A percentile compares a stretch with the other conserved stretches of the same genome.
phyloP scores from a whole-genome alignment of 2,113 vertebrate genomes.

The Argyrosomus japonicus region DNA sequence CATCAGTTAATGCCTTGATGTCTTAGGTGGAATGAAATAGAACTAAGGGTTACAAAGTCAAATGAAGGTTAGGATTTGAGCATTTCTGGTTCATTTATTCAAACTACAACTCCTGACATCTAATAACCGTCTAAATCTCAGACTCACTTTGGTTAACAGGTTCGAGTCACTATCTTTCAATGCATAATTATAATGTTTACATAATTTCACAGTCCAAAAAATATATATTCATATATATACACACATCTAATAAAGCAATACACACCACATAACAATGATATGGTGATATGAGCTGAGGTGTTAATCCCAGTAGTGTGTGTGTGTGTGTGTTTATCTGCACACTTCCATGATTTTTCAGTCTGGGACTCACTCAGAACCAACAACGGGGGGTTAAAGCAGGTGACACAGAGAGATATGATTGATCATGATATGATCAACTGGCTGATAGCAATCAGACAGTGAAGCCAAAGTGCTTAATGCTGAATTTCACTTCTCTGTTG shows the following conservation, averaged over 20 bases:
- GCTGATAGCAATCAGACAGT: constrained; percentile 29
- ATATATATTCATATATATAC: constrained; percentile 43
- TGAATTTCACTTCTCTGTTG: constrained; percentile 23
- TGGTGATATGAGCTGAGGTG: constrained; percentile 33
- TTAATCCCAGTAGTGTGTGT: constrained; percentile 5
- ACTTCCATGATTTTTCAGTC: constrained; percentile 20
- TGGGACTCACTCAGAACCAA: constrained; percentile 13
- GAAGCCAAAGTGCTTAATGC: constrained; percentile 15
- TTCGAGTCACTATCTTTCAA: constrained; percentile 24
- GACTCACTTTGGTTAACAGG: constrained; percentile 36
- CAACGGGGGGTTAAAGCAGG: constrained; percentile 16
- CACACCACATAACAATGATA: constrained; percentile 38
- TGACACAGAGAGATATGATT: constrained; percentile 28
- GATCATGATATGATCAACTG: no score
- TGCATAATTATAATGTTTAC: constrained; percentile 38
- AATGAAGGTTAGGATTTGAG: not conserved
- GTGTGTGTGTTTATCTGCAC: constrained; percentile 33
- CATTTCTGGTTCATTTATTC: constrained; percentile 15
- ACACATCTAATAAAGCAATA: constrained; percentile 42
- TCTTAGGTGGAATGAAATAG: constrained; percentile 9
- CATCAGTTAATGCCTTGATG: not conserved
- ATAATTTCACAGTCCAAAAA: constrained; percentile 47
- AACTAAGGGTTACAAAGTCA: constrained; percentile 10
- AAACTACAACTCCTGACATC: constrained; percentile 31
- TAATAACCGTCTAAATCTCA: not conserved